Conservation (phyloP, 2,113 vertebrate genomes). For the Ptilonorhynchus violaceus region DNA sequence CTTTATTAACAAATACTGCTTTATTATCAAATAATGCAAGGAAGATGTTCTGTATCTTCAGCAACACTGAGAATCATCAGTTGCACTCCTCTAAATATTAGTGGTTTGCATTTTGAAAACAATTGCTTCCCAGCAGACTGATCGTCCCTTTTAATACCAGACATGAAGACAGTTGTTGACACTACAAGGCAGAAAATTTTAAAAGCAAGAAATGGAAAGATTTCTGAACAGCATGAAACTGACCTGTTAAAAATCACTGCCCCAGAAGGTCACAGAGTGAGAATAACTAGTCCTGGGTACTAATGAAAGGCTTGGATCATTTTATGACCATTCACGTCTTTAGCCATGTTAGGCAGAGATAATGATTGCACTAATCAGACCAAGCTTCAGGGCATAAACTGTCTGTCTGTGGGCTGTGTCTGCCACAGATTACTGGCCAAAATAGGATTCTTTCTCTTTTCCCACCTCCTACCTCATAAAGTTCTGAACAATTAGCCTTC, state of each 20-base stretch:
- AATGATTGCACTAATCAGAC: background rate
- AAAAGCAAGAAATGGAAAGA: slow-evolving; percentile 2
- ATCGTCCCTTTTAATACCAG: background rate
- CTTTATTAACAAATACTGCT: background rate
- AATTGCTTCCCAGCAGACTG: background rate
- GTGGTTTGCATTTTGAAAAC: background rate
- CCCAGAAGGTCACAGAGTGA: background rate
- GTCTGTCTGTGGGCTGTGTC: background rate
- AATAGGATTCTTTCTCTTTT: background rate
- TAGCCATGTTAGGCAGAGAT: background rate
- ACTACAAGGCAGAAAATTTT: background rate
- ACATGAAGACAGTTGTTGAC: background rate
- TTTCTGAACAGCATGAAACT: background rate
- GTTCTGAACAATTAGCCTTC: background rate
- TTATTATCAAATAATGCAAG: background rate
- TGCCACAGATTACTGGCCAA: background rate
- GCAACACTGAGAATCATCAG: background rate
- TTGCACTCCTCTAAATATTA: background rate
- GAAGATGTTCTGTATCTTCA: background rate
- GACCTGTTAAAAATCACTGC: background rate
- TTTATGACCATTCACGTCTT: background rate
- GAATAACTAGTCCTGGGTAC: background rate
- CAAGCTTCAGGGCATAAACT: background rate
- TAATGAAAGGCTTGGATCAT: background rate
- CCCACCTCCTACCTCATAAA: background rate